Percentiles rank a stretch among this genome's conserved stretches.
Evolutionary conservation across 2,888 invertebrate species (phyloP).

Genomic region (Lamellibrachia satsuma): DNA sequence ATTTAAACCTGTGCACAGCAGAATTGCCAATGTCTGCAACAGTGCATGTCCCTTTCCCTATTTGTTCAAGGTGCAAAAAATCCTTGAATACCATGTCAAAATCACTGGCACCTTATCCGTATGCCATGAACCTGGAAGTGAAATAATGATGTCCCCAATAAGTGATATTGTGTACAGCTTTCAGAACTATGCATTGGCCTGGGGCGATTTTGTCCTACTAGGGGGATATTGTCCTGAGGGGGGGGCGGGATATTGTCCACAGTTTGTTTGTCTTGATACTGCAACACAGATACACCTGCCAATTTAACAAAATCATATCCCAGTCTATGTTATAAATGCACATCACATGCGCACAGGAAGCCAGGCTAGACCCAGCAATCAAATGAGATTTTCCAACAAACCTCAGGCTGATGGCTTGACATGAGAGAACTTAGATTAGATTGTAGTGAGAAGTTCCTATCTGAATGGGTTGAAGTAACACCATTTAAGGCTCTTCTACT

Average conservation of each 20-base stretch:
- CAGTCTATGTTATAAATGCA: not conserved
- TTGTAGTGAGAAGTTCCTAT: not conserved
- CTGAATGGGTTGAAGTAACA: slow-evolving; percentile 1
- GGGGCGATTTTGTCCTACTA: too few species aligned
- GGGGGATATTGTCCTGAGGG: too few species aligned
- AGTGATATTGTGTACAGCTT: not conserved
- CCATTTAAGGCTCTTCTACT: not conserved
- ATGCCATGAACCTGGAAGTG: not conserved
- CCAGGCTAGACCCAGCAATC: not conserved
- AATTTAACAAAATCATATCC: not conserved
- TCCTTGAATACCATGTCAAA: not conserved
- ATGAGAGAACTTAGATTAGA: not conserved
- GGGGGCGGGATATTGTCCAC: not conserved
- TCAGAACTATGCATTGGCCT: not conserved
- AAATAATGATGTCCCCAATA: not conserved
- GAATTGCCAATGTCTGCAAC: not conserved
- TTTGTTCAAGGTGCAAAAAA: not conserved
- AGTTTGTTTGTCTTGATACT: not conserved
- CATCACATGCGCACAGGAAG: not conserved
- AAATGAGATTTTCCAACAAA: not conserved
- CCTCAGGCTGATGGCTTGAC: not conserved
- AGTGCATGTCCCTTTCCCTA: not conserved
- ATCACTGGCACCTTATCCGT: not conserved
- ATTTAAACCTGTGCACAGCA: too few species aligned
- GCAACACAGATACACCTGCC: not conserved